Conservation (phyloP, 1,140 invertebrate species). For the Philotrypesis tridentata region DNA sequence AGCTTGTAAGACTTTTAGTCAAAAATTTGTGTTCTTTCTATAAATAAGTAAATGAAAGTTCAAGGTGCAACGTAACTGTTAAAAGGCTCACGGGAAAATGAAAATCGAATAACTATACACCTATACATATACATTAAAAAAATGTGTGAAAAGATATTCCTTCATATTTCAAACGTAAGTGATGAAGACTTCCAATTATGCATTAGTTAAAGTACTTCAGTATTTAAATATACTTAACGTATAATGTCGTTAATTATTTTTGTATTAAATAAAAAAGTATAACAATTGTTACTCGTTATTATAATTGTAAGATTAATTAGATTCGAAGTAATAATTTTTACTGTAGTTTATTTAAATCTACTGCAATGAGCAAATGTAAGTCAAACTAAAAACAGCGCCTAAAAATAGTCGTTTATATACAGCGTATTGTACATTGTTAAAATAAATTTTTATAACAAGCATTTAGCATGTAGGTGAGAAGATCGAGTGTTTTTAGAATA, state of each 20-base stretch:
- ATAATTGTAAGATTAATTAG: conserved; percentile 16
- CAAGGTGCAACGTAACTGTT: neutral
- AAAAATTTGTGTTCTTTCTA: neutral
- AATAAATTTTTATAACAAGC: conserved; percentile 24
- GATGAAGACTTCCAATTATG: conserved; percentile 19
- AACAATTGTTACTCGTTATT: conserved; percentile 27
- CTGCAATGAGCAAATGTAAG: neutral
- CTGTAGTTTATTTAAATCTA: conserved; percentile 4
- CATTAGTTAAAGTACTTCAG: conserved; percentile 17
- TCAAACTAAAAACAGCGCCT: conserved; percentile 1
- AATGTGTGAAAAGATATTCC: neutral
- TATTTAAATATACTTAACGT: conserved; percentile 20
- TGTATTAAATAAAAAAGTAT: conserved; percentile 2
- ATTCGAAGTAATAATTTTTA: conserved; percentile 3
- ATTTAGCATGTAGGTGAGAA: conserved; percentile 1
- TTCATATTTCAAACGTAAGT: conserved; percentile 2
- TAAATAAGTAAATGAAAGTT: neutral
- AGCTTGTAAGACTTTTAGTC: neutral
- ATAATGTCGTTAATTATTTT: conserved; percentile 42
- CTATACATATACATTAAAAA: too few relatives aligned
- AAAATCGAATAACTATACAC: neutral
- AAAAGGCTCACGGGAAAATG: neutral
- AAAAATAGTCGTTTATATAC: conserved; percentile 12
- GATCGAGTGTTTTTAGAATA: neutral
- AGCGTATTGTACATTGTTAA: conserved; percentile 22